Base-by-base conservation (phyloP, 2,888 invertebrate species). In the Epicampocera succincta region DNA sequence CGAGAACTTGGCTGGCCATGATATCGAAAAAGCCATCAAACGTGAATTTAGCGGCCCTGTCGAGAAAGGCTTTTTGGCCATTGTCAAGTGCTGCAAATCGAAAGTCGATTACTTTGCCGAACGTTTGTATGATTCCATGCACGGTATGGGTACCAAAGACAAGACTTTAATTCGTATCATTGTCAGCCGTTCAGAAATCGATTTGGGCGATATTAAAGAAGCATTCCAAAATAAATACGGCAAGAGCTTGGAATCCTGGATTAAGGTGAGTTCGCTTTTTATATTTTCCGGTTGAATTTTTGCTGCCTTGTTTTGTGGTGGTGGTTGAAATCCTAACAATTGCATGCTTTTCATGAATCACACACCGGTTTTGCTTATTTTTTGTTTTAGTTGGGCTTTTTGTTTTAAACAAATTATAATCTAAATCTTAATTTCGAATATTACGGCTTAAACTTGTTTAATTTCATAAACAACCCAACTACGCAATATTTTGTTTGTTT, bases 31-130 rank as follows among this genome's bases (percentile, higher is more conserved):
- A 40, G 93, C 96, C 19, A 96, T 97, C 91, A 95, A 96, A 91
- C 94, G 94, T 85, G 97, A 97, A 91, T 97, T 97, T 92, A 96
- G 97, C 84, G 97, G 97, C 85, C 95, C 94, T 87, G 92, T 97
- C 72, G 94, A 97, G 90, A 95, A 96, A 89, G 97, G 97, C 86
- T 93, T 97, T 90, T 93, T 97, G 81, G 96, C 96, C 88, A 96
- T 97, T 87, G 96, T 97, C 97, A 91, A 92, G 92, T 96, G 96
- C 91, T 96, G 96, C 38, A 96, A 96, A 91, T 97, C 97, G 90
- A 96, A 96, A 91, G 96, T 97, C 61, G 96, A 95, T 60, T 98
- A 96, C 92, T 98, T 98, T 90, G 98, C 98, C 46, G 96, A 97
- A 90, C 94, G 97, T 86, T 93, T 98, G 50, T 95, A 98, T 91